These are phyloP conservation scores for Potorous gilbertii DNA, from an alignment of 2,797 vertebrate species.

Conservation along the genomic window DNA sequence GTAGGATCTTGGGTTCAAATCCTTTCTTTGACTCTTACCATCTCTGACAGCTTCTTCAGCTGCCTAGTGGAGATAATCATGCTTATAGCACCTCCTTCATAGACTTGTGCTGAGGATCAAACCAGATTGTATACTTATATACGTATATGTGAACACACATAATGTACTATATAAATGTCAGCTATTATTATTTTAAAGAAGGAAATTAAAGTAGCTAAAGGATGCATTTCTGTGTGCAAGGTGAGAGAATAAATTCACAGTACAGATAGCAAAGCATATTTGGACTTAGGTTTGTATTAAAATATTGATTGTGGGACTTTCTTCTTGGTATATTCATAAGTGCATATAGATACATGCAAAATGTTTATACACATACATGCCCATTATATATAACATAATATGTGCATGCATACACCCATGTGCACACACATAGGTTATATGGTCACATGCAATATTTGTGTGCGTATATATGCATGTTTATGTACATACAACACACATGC, in stretches of 20 bases:
- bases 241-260: neutral
- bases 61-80: neutral
- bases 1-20: neutral
- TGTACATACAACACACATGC: no score
- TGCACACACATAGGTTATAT: no score
- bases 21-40: neutral
- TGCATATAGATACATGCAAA: no score
- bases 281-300: neutral
- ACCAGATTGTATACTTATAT: neutral
- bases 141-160: neutral
- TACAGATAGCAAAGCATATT: neutral
- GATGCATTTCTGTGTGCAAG: neutral
- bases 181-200: neutral
- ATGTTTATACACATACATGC: no score
- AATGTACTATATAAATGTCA: neutral
- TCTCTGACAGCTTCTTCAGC: neutral
- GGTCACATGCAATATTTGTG: no score
- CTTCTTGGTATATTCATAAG: no score
- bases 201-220: neutral
- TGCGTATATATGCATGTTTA: no score
- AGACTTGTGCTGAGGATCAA: neutral
- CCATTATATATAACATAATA: no score
- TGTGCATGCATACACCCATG: no score
- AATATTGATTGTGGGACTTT: neutral
- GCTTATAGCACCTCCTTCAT: neutral